A percentile compares a stretch with the other conserved stretches of the same genome.
phyloP scores from a whole-genome alignment of 1,140 invertebrate species.

The Proales similis region DNA sequence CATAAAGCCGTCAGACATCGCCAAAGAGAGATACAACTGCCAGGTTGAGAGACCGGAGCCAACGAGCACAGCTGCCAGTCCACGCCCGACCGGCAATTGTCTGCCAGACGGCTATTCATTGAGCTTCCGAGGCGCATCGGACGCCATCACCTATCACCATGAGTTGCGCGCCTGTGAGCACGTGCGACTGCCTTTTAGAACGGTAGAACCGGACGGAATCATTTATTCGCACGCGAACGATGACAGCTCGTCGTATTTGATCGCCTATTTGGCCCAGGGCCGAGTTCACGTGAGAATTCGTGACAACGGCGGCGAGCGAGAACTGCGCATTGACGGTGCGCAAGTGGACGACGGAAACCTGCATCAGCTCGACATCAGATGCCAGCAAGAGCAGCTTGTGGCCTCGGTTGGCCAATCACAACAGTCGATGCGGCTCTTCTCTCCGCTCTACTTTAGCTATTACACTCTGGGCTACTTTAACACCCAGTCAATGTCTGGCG shows the following conservation, averaged over 20 bases:
- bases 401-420: slow-evolving; percentile 11
- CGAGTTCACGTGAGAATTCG: slow-evolving; percentile 4
- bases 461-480: slow-evolving; percentile 36
- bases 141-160: slow-evolving; percentile 20
- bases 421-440: slow-evolving; percentile 12
- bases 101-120: not conserved
- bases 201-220: not conserved
- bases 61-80: not conserved
- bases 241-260: not conserved
- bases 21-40: slow-evolving; percentile 33
- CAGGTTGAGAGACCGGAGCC: slow-evolving; percentile 28
- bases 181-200: slow-evolving; percentile 16
- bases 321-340: not conserved
- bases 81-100: slow-evolving; percentile 1
- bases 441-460: not conserved
- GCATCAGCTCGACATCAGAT: slow-evolving; percentile 10
- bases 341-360: slow-evolving; percentile 15
- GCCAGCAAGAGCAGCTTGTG: slow-evolving; percentile 1
- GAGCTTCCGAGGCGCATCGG: slow-evolving; percentile 1
- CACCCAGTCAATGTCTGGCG: not conserved
- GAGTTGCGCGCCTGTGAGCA: slow-evolving; percentile 20
- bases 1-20: slow-evolving; percentile 18
- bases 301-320: slow-evolving; percentile 9
- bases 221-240: slow-evolving; percentile 26
- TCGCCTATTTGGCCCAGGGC: slow-evolving; percentile 21